A percentile compares a stretch with the other conserved stretches of the same genome.
Conservation (phyloP, 2,888 invertebrate species). For the Drosophila neoperkinsi region DNA sequence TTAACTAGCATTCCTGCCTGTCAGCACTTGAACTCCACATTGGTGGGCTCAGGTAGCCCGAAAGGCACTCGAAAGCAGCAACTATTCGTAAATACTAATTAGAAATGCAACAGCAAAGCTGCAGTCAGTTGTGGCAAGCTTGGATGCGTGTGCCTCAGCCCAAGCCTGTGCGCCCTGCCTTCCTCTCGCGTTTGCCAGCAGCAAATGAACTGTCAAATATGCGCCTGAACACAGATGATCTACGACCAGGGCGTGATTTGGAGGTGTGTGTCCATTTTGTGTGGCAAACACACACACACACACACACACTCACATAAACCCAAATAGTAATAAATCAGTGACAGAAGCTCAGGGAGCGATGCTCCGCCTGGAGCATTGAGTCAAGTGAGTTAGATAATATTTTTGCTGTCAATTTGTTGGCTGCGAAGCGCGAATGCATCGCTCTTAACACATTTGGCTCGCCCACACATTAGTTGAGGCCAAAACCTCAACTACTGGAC, state of each 20-base stretch:
- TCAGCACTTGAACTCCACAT: conserved; percentile 59
- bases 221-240: conserved; percentile 54
- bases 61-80: conserved; percentile 35
- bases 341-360: conserved; percentile 12
- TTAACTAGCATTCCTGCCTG: conserved; percentile 43
- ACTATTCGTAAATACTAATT: conserved; percentile 76
- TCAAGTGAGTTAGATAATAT: conserved; percentile 66
- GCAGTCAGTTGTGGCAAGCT: conserved; percentile 33
- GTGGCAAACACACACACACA: conserved; percentile 52
- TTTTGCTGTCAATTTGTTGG: conserved; percentile 62
- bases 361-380: conserved; percentile 17
- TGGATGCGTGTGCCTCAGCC: conserved; percentile 18
- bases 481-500: conserved; percentile 26
- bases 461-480: conserved; percentile 67
- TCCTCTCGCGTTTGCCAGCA: conserved; percentile 33
- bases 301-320: conserved; percentile 54
- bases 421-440: conserved; percentile 49
- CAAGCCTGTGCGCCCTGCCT: background rate
- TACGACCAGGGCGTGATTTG: conserved; percentile 61
- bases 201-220: conserved; percentile 78
- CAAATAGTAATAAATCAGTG: conserved; percentile 61
- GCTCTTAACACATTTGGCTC: conserved; percentile 58
- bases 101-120: conserved; percentile 60
- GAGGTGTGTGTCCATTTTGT: conserved; percentile 47
- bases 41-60: conserved; percentile 9